Conservation (phyloP, 2,797 vertebrate genomes). For the Acrossocheilus fasciatus region DNA sequence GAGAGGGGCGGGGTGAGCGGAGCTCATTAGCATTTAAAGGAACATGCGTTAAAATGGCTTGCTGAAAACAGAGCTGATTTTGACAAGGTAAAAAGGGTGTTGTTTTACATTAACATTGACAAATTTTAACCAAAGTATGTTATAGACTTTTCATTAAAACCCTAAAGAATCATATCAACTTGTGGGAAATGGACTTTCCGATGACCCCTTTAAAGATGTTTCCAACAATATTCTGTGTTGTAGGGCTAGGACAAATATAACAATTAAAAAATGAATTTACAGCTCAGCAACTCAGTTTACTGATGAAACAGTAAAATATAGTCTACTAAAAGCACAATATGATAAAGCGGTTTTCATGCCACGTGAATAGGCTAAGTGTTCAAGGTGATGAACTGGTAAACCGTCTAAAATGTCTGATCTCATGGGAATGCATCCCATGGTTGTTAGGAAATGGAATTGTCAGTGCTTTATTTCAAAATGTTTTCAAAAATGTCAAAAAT, state of each 20-base stretch:
- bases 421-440: background rate
- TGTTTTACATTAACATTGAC: no score
- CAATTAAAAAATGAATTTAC: background rate
- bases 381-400: background rate
- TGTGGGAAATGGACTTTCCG: no score
- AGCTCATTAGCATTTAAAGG: no score
- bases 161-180: no score
- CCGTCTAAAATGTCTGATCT: background rate
- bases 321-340: background rate
- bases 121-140: no score
- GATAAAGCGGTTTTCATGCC: background rate
- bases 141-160: no score
- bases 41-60: no score
- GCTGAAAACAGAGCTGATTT: no score
- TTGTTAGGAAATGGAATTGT: background rate
- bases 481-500: slow-evolving; percentile 7
- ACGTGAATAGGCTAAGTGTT: background rate
- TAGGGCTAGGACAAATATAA: background rate
- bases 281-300: background rate
- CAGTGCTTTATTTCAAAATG: background rate
- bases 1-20: no score
- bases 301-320: background rate
- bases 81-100: no score
- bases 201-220: background rate
- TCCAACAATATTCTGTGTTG: background rate